Evolutionary conservation across 2,888 invertebrate species (phyloP).

Genomic region (Allacma fusca): DNA sequence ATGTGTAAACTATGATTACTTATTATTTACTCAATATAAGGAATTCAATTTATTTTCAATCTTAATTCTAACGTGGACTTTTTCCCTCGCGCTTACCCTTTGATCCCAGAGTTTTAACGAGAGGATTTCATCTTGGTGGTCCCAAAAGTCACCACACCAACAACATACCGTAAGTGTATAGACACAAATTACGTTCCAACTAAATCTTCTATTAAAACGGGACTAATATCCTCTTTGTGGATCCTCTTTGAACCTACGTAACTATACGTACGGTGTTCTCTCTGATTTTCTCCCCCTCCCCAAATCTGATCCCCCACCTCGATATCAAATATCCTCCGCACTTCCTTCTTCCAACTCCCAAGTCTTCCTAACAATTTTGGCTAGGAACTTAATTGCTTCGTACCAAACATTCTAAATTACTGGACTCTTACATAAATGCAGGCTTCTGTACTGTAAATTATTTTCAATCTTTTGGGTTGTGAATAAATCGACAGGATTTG

Average conservation of each 20-base stretch:
- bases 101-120: background rate
- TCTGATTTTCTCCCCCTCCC: no score
- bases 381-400: no score
- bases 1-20: conserved; percentile 32
- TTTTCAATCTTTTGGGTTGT: background rate
- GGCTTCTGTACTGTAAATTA: background rate
- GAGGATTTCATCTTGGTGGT: conserved; percentile 26
- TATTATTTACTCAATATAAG: conserved; percentile 24
- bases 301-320: no score
- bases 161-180: background rate
- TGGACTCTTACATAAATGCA: no score
- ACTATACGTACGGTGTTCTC: no score
- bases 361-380: no score
- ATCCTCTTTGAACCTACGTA: background rate
- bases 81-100: background rate
- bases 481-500: conserved; percentile 8
- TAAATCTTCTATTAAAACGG: conserved; percentile 19
- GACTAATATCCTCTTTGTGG: background rate
- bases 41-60: conserved; percentile 38
- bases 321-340: background rate
- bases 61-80: conserved; percentile 26
- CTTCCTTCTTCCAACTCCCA: background rate
- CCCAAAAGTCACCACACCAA: background rate
- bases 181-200: conserved; percentile 2
- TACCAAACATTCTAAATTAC: no score